These are phyloP conservation scores for Sitobion miscanthi DNA, from an alignment of 1,140 invertebrate species.

Conservation along the genomic window DNA sequence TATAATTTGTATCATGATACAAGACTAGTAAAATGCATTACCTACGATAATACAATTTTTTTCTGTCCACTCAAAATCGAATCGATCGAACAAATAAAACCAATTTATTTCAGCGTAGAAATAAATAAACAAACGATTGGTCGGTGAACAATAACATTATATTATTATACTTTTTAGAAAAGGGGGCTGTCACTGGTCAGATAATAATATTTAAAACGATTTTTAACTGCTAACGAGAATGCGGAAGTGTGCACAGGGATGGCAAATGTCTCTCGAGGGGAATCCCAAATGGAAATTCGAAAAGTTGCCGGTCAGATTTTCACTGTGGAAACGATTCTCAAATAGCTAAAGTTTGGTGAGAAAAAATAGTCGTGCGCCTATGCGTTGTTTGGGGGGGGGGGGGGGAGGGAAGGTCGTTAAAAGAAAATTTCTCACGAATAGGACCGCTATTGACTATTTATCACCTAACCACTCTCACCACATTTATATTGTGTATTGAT, in stretches of 20 bases:
- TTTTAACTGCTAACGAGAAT: not conserved
- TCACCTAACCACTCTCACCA: not conserved
- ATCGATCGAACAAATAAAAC: not conserved
- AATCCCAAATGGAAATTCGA: slow-evolving; percentile 5
- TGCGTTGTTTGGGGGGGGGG: not conserved
- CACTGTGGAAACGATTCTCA: not conserved
- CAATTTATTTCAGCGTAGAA: not conserved
- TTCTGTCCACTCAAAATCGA: not conserved
- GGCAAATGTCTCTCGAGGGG: not conserved
- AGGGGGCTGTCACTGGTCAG: not conserved
- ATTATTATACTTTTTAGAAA: not conserved
- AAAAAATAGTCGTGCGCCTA: not conserved
- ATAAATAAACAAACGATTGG: not conserved
- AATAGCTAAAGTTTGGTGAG: not conserved
- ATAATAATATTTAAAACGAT: slow-evolving; percentile 11
- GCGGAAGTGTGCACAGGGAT: not conserved
- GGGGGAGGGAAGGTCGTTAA: not conserved
- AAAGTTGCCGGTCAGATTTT: not conserved
- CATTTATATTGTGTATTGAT: not conserved
- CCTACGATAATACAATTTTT: not conserved
- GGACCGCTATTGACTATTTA: not conserved
- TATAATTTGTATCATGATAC: too few relatives aligned
- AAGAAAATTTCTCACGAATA: not conserved
- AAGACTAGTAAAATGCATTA: not conserved
- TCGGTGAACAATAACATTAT: not conserved